Percentiles rank a stretch among this genome's conserved stretches.
These are phyloP conservation scores for Poeciliopsis infans DNA, from an alignment of 2,797 vertebrate species.

Conservation along the genomic window DNA sequence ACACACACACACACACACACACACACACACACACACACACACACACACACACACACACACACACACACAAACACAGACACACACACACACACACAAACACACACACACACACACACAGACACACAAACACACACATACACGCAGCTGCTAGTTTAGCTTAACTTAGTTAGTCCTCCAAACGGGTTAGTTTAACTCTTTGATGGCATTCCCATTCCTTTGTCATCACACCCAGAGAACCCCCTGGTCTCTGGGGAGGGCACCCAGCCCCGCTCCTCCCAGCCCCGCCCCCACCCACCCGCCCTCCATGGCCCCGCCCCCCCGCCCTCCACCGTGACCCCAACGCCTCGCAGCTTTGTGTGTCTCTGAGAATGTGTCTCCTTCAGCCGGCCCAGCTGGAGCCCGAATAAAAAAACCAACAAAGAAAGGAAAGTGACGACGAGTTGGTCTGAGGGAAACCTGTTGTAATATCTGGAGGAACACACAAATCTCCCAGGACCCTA, in stretches of 20 bases:
- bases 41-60: too few species aligned
- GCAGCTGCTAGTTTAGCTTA: background rate
- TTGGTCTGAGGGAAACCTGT: background rate
- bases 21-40: background rate
- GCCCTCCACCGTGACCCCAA: constrained; percentile 48
- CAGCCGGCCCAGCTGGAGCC: constrained; percentile 65
- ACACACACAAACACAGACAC: too few species aligned
- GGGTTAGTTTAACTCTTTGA: constrained; percentile 27
- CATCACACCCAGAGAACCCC: constrained; percentile 21
- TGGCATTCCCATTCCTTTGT: constrained; percentile 12
- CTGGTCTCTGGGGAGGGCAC: constrained; percentile 41
- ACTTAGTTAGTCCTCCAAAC: constrained; percentile 1
- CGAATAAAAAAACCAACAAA: constrained; percentile 13
- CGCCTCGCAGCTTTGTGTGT: constrained; percentile 60
- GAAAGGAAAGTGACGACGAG: background rate
- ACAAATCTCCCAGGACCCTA: background rate
- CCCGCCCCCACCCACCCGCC: background rate
- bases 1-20: too few species aligned
- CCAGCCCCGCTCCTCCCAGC: constrained; percentile 26
- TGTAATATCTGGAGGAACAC: background rate
- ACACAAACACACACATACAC: background rate
- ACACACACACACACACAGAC: too few species aligned
- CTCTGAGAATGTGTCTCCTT: constrained; percentile 74
- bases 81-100: too few species aligned
- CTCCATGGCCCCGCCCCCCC: constrained; percentile 16